phyloP scores from a whole-genome alignment of 2,113 vertebrate genomes.

The Girardinichthys multiradiatus region DNA sequence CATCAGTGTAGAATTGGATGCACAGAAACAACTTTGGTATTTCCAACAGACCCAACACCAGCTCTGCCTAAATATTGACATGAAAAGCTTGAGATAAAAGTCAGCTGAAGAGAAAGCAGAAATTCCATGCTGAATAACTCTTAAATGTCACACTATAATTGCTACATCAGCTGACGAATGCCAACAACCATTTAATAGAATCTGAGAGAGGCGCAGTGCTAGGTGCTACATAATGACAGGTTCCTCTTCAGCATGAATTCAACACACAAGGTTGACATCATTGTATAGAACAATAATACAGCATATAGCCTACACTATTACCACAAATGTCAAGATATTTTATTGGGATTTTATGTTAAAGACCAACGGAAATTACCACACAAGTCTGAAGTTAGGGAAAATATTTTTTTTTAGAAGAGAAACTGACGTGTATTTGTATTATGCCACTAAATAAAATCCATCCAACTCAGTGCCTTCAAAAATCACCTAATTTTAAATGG shows the following conservation, averaged over 20 bases:
- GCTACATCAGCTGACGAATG: neutral
- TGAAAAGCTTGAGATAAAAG: conserved; percentile 10
- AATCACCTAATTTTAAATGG: too few species aligned
- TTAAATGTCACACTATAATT: conserved; percentile 11
- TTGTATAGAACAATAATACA: neutral
- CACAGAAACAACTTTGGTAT: neutral
- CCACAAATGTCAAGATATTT: neutral
- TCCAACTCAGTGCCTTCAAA: too few species aligned
- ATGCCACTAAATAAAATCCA: too few species aligned
- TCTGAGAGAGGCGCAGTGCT: conserved; percentile 1
- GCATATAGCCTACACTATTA: neutral
- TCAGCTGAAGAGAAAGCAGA: neutral
- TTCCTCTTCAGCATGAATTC: conserved; percentile 6
- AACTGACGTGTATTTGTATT: too few species aligned
- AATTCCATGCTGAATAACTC: neutral
- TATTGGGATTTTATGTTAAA: neutral
- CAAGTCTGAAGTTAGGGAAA: neutral
- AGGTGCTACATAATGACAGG: neutral
- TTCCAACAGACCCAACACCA: neutral
- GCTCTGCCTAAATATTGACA: conserved; percentile 3
- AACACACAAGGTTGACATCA: neutral
- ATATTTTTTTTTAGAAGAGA: too few species aligned
- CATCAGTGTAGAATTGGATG: neutral
- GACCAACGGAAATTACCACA: neutral
- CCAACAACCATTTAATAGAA: conserved; percentile 3